Evolutionary conservation across 2,797 vertebrate species (phyloP), one percentile per base, ranked within the genome.

Genomic region (Artibeus jamaicensis): DNA sequence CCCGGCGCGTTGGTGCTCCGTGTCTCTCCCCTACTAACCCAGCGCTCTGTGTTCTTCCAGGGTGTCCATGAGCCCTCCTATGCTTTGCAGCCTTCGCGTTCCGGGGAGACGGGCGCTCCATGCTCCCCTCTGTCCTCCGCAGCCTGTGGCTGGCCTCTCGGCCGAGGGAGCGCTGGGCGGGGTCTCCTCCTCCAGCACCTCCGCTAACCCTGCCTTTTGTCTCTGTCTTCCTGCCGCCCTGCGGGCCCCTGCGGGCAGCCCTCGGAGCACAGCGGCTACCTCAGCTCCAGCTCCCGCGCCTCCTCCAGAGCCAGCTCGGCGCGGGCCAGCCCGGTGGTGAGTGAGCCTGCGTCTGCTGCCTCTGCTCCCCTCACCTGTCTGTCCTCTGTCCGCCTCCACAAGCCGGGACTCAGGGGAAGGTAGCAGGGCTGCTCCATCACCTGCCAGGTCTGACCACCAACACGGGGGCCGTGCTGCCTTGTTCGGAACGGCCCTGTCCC

Each of bases 271-370:
- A 98, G 99, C 34, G 98, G 98, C 65, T 99, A 99, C 98, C 98
- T 99, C 96, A 99, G 99, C 65, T 99, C 99, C 5, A 96, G 99
- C 97, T 99, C 99, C 83, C 99, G 99, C 14, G 98, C 99, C 4
- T 99, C 99, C 2, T 99, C 99, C 97, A 99, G 99, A 98, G 99
- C 99, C 97, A 99, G 99, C 97, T 99, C 99, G 34, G 99, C 99
- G 82, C 99, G 99, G n/a, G 99, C 99, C 95, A 99, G 99, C 98
- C 99, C 99, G 22, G 99, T 99, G 99, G 99, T 99, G 99, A 99
- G 99, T 98, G 96, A 39, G 11, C 96, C 91, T 92, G 18, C 14
- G 19, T 44, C 81, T 5, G 37, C 37, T 9, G 16, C 18, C 67
- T 26, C 21, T 4, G 16, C 50, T 4, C 2, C 50, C 39, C 39